phyloP scores from a whole-genome alignment of 2,888 invertebrate species.

The Callyntrura guangdongensis region DNA sequence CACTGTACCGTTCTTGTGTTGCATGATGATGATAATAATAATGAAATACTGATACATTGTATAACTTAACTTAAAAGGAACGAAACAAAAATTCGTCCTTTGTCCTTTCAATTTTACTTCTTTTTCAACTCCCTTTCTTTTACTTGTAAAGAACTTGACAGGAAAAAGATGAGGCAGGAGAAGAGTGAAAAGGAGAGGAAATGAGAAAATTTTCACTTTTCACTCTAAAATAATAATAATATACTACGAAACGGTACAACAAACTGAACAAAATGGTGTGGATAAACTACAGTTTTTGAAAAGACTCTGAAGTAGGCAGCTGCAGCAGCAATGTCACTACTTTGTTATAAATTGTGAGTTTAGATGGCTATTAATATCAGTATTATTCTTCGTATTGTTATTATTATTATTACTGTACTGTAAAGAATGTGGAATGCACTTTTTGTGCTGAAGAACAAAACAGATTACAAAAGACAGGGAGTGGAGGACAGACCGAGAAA shows the following conservation, averaged over 20 bases:
- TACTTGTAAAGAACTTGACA: background rate
- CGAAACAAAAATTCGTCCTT: background rate
- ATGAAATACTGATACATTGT: too few relatives aligned
- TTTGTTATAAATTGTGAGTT: too few relatives aligned
- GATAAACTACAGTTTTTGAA: background rate
- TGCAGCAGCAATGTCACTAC: background rate
- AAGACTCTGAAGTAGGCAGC: background rate
- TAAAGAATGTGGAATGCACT: conserved; percentile 33
- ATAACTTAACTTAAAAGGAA: background rate
- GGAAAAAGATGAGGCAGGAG: background rate
- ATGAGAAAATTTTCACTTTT: conserved; percentile 40
- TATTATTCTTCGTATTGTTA: background rate
- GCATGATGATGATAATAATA: background rate
- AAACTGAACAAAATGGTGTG: too few relatives aligned
- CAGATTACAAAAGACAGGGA: background rate
- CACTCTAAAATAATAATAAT: background rate
- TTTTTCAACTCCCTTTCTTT: background rate
- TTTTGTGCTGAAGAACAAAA: conserved; percentile 31
- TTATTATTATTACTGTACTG: background rate
- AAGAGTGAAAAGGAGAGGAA: background rate
- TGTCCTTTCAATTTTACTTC: conserved; percentile 37
- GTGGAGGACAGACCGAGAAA: background rate
- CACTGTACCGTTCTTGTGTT: background rate
- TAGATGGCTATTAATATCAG: background rate
- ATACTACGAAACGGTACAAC: background rate